Conservation (phyloP, 2,113 vertebrate species). For the Menidia beryllina region DNA sequence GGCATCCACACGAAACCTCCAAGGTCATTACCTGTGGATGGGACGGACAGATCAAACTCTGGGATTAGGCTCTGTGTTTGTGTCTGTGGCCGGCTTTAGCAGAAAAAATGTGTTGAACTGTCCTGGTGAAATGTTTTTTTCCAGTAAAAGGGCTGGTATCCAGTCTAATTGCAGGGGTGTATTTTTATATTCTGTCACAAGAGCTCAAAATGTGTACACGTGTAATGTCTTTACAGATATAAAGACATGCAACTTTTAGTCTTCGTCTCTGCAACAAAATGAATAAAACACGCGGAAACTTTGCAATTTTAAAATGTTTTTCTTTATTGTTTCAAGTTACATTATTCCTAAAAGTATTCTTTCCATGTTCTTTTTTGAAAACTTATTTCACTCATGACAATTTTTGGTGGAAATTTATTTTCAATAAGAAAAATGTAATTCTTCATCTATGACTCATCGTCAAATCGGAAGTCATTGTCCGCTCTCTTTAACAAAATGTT, state of each 20-base stretch:
- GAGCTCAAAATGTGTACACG: conserved; percentile 10
- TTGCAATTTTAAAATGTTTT: not conserved
- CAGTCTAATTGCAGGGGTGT: conserved; percentile 70
- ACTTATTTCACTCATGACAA: conserved; percentile 32
- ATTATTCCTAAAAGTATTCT: no score
- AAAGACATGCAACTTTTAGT: conserved; percentile 26
- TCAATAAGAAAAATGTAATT: not conserved
- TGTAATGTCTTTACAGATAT: conserved; percentile 48
- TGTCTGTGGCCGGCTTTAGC: not conserved
- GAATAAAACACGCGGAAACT: not conserved
- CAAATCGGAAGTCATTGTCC: not conserved
- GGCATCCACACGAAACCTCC: conserved; percentile 98
- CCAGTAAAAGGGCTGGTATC: conserved; percentile 79
- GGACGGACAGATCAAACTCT: conserved; percentile 98
- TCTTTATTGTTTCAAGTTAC: conserved; percentile 30
- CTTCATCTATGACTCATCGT: not conserved
- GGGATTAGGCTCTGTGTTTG: conserved; percentile 84
- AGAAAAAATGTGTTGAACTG: not conserved
- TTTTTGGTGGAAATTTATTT: conserved; percentile 61
- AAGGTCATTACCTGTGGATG: conserved; percentile 98
- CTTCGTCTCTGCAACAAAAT: conserved; percentile 6
- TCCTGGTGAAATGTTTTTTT: conserved; percentile 1
- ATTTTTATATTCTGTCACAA: conserved; percentile 53
- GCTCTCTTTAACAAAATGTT: conserved; percentile 10
- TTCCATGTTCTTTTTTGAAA: conserved; percentile 9